These are phyloP conservation scores for Rhadinocentrus ornatus DNA, from an alignment of 2,797 vertebrate genomes.

Conservation along the genomic window DNA sequence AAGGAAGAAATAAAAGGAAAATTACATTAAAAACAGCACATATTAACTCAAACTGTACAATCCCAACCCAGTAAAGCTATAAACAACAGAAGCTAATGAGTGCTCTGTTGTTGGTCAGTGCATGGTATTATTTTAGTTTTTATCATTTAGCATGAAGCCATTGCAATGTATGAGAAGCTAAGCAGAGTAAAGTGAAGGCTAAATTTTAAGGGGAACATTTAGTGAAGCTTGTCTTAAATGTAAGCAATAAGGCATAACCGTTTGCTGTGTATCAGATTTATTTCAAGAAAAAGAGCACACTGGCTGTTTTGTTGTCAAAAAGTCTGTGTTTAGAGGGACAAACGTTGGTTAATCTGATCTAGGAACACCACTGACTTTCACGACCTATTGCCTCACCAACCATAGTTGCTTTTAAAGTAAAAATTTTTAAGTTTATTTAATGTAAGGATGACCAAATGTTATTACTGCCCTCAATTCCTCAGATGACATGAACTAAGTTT, in stretches of 20 bases:
- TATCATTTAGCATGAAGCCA: not conserved
- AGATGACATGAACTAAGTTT: not conserved
- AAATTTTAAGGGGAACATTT: too few relatives aligned
- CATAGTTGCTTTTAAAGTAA: not conserved
- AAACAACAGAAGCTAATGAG: not conserved
- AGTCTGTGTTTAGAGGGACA: not conserved
- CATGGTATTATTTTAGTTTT: not conserved
- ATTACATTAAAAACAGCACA: not conserved
- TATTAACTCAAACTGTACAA: not conserved
- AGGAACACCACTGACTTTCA: not conserved
- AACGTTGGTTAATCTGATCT: not conserved
- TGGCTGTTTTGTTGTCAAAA: not conserved
- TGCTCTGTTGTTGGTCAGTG: not conserved
- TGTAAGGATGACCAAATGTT: not conserved
- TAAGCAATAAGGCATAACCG: too few relatives aligned
- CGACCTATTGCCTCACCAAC: not conserved
- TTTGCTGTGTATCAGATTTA: too few relatives aligned
- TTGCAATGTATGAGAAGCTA: not conserved
- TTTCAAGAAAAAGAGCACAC: not conserved
- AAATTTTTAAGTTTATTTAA: constrained; percentile 12
- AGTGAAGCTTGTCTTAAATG: not conserved
- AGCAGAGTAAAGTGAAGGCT: not conserved
- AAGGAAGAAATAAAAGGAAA: not conserved
- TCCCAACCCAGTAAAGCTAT: not conserved
- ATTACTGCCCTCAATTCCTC: not conserved